Conservation (phyloP, 2,888 invertebrate genomes). For the Epirrhoe tristata region DNA sequence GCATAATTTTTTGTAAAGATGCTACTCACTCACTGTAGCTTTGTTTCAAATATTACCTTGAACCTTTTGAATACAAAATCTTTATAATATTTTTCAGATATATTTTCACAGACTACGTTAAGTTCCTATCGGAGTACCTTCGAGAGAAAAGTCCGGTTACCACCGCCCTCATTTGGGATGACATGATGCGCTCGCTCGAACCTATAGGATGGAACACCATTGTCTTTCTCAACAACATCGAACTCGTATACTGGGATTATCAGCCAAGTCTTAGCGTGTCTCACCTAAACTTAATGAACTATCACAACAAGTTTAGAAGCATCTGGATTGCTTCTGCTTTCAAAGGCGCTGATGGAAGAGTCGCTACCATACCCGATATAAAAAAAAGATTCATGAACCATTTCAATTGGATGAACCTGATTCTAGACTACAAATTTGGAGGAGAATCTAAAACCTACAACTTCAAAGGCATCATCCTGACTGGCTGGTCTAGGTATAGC, state of each 20-base stretch:
- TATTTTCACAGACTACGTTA: constrained; percentile 87
- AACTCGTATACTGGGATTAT: constrained; percentile 91
- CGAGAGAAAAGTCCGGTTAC: constrained; percentile 77
- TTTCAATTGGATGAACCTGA: constrained; percentile 88
- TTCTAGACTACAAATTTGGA: constrained; percentile 78
- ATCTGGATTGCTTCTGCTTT: constrained; percentile 94
- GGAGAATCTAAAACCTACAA: constrained; percentile 51
- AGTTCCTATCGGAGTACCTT: constrained; percentile 78
- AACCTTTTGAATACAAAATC: too few relatives aligned
- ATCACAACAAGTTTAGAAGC: constrained; percentile 82
- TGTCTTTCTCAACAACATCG: constrained; percentile 78
- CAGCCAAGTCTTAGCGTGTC: constrained; percentile 56
- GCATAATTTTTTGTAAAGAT: too few relatives aligned
- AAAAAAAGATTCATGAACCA: constrained; percentile 89
- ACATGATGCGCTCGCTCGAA: constrained; percentile 88
- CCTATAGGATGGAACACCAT: constrained; percentile 73
- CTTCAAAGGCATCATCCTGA: constrained; percentile 88
- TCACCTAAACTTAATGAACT: constrained; percentile 59
- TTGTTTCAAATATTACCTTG: too few relatives aligned
- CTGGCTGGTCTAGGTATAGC: constrained; percentile 90
- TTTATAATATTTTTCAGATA: constrained; percentile 63
- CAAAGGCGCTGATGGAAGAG: constrained; percentile 89
- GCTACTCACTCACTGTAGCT: too few relatives aligned
- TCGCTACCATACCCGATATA: constrained; percentile 82
- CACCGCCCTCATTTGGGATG: constrained; percentile 92